These are phyloP conservation scores for Barbus barbus DNA, from an alignment of 2,113 vertebrate genomes.

Conservation along the genomic window DNA sequence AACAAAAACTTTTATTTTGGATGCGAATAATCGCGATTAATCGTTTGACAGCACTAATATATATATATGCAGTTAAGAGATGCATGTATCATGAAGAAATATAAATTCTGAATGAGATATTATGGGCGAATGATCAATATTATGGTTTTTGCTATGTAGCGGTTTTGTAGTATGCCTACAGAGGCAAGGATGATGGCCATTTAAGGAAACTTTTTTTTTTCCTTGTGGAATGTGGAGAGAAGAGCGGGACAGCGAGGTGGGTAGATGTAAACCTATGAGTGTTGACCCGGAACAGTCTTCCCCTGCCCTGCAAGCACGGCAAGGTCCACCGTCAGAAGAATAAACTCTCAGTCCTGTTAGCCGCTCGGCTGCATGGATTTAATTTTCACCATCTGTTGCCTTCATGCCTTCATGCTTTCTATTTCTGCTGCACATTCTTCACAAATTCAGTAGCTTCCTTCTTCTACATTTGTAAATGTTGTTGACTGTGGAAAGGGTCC, in stretches of 20 bases:
- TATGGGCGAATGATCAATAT: no score
- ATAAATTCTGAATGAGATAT: neutral
- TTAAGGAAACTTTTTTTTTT: slow-evolving; percentile 25
- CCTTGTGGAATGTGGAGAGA: slow-evolving; percentile 53
- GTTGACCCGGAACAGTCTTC: slow-evolving; percentile 71
- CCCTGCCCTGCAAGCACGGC: slow-evolving; percentile 54
- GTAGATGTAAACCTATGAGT: slow-evolving; percentile 65
- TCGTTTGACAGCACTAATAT: no score
- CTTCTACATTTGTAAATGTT: slow-evolving; percentile 95
- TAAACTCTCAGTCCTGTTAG: slow-evolving; percentile 69
- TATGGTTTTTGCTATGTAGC: neutral
- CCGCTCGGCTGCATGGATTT: slow-evolving; percentile 80
- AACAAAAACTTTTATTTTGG: no score
- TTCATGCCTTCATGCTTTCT: slow-evolving; percentile 85
- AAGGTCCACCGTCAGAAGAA: slow-evolving; percentile 70
- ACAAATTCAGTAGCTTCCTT: slow-evolving; percentile 98
- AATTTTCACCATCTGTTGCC: slow-evolving; percentile 91
- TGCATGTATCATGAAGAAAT: neutral
- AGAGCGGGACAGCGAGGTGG: slow-evolving; percentile 53
- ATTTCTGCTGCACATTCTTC: slow-evolving; percentile 91
- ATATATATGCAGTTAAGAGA: no score
- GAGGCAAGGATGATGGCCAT: neutral
- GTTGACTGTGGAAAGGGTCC: slow-evolving; percentile 96
- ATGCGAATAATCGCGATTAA: no score
- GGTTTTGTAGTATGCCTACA: neutral